These are phyloP conservation scores for Carlito syrichta DNA, from an alignment of 2,113 vertebrate genomes.

Conservation along the genomic window DNA sequence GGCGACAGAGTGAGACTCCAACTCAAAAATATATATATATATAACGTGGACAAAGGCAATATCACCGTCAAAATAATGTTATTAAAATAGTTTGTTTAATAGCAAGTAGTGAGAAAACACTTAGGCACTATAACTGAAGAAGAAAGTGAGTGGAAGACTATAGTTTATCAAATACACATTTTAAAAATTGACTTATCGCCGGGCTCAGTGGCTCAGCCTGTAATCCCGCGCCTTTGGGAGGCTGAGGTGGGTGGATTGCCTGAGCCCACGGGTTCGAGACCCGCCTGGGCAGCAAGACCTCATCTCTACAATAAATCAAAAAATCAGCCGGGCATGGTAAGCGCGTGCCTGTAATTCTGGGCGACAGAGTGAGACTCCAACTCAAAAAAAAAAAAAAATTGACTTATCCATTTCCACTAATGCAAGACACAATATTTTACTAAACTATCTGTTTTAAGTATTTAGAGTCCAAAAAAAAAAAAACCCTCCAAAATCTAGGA, in stretches of 20 bases:
- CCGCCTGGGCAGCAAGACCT: too few relatives aligned
- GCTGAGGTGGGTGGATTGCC: too few relatives aligned
- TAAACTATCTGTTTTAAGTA: background rate
- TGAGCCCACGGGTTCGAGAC: too few relatives aligned
- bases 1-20: too few relatives aligned
- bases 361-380: too few relatives aligned
- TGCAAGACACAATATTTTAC: background rate
- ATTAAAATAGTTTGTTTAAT: background rate
- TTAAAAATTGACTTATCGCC: background rate
- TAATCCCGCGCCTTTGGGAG: too few relatives aligned
- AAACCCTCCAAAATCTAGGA: background rate
- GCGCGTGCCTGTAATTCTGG: too few relatives aligned
- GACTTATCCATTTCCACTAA: background rate
- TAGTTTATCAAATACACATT: slow-evolving; percentile 11
- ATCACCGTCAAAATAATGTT: background rate
- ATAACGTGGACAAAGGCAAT: background rate
- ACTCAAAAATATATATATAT: too few relatives aligned
- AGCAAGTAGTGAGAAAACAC: background rate
- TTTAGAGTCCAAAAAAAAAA: background rate
- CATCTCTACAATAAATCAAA: too few relatives aligned
- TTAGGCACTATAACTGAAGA: background rate
- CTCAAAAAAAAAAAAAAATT: too few relatives aligned
- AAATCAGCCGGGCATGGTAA: too few relatives aligned
- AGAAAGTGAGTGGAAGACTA: background rate
- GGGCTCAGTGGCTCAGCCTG: too few relatives aligned